These are phyloP conservation scores for Nysson spinosus DNA, from an alignment of 2,888 invertebrate species.

Conservation along the genomic window DNA sequence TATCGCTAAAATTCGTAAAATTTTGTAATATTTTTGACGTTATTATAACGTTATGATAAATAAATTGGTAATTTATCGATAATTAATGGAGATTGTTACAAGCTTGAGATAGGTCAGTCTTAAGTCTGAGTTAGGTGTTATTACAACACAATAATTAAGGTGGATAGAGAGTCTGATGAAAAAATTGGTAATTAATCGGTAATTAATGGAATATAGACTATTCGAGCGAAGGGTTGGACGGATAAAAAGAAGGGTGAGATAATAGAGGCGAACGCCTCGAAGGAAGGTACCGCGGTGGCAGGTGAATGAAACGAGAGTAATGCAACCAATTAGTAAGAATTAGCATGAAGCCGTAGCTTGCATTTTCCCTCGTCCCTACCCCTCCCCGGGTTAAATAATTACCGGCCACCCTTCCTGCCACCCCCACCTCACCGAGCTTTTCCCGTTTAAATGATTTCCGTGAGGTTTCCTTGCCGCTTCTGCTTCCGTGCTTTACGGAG, in stretches of 20 bases:
- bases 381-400: conserved; percentile 46
- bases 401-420: conserved; percentile 31
- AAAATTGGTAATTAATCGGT: neutral
- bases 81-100: too few species aligned
- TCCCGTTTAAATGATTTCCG: conserved; percentile 51
- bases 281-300: conserved; percentile 23
- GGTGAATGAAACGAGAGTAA: conserved; percentile 57
- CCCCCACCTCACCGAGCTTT: conserved; percentile 5
- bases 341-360: conserved; percentile 45
- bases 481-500: conserved; percentile 11
- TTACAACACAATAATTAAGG: too few species aligned
- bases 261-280: conserved; percentile 12
- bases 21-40: too few species aligned
- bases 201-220: neutral
- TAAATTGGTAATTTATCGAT: too few species aligned
- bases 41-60: too few species aligned
- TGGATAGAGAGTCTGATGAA: neutral
- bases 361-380: conserved; percentile 21
- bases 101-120: too few species aligned
- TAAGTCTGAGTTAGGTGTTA: too few species aligned
- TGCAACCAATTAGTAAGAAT: conserved; percentile 64
- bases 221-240: neutral
- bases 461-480: conserved; percentile 26
- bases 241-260: conserved; percentile 4
- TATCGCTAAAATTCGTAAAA: too few species aligned